Base-by-base conservation (phyloP, 2,888 invertebrate species). In the Creontiades dilutus region DNA sequence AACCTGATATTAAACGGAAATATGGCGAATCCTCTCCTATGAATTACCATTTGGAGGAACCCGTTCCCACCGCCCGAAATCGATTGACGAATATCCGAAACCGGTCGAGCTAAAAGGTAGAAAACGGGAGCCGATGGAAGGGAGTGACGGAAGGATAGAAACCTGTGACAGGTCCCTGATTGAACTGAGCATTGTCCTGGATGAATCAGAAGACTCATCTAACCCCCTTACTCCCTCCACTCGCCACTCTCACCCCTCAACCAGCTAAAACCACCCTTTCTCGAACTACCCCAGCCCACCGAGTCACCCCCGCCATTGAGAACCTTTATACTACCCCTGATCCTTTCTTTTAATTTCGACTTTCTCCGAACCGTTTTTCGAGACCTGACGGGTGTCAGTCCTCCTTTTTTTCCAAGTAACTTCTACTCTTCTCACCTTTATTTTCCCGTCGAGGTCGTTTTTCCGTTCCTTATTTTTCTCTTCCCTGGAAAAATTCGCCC, bases 101-200 rank as follows among this genome's bases (percentile, higher is more conserved):
- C 23, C 68, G 23, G 68, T 61, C n/a, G 27, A 16, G 13, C 52
- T 16, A 52, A 52, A 52, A 23, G 68, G 68, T 68, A 23, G 68
- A 23, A 27, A 68, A 68, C 9, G 27, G 23, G 68, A 19, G 23
- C 4, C 19, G 61, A n/a, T n/a, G 61, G 9, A 19, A 19, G 16
- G 14, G 78, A 11, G 47, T 76, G 76, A 76, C 78, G 14, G 82
- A 52, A 52, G 85, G 61, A 19, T 52, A 48, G 52, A 52, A 55
- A 68, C 75, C 86, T 47, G 48, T 86, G 86, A 86, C 86, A 86
- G 86, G 23, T 86, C 68, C 57, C 86, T 86, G 86, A 86, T 86
- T 86, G 86, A 86, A 86, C 86, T 86, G 68, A 86, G 86, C 75
- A 86, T 86, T 86, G 86, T 86, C 46, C 86, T 75, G 86, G 75